Percentiles rank a stretch among this genome's conserved stretches.
Evolutionary conservation across 2,113 vertebrate genomes (phyloP).

Genomic region (Balaeniceps rex): DNA sequence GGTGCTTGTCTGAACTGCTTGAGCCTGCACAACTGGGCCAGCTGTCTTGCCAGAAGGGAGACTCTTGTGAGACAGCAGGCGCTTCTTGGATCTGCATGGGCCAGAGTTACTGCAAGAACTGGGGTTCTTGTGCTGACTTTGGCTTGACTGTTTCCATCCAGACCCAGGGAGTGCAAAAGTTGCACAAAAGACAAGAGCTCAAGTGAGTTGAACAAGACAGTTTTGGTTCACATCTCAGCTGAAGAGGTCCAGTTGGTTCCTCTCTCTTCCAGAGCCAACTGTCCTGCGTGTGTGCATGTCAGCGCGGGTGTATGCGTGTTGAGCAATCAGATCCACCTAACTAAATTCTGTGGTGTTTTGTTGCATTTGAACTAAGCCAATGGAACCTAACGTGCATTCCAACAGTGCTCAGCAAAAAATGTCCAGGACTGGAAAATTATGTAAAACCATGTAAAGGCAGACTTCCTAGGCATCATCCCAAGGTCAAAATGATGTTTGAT

Average conservation of each 20-base stretch:
- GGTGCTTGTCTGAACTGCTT: constrained; percentile 49
- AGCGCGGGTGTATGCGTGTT: neutral
- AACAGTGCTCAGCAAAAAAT: constrained; percentile 22
- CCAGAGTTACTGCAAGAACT: constrained; percentile 6
- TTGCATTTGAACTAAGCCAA: neutral
- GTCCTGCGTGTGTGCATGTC: neutral
- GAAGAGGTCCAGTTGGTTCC: constrained; percentile 20
- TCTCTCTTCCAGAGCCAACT: constrained; percentile 56
- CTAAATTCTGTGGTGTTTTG: neutral
- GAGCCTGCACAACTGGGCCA: constrained; percentile 5
- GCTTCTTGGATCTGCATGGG: constrained; percentile 34
- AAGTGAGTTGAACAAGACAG: neutral
- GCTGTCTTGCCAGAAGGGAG: neutral
- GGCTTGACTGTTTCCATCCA: constrained; percentile 7
- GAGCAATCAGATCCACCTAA: neutral
- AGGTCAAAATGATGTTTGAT: neutral
- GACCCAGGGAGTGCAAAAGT: neutral
- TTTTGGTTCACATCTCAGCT: constrained; percentile 32
- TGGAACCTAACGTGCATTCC: neutral
- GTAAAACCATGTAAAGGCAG: neutral
- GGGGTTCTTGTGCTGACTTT: constrained; percentile 13
- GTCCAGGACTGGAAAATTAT: constrained; percentile 16
- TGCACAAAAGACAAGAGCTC: neutral
- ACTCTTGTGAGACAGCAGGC: neutral
- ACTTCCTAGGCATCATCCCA: neutral